These are phyloP conservation scores for Heteromurus nitidus DNA, from an alignment of 2,888 invertebrate species.

Conservation along the genomic window DNA sequence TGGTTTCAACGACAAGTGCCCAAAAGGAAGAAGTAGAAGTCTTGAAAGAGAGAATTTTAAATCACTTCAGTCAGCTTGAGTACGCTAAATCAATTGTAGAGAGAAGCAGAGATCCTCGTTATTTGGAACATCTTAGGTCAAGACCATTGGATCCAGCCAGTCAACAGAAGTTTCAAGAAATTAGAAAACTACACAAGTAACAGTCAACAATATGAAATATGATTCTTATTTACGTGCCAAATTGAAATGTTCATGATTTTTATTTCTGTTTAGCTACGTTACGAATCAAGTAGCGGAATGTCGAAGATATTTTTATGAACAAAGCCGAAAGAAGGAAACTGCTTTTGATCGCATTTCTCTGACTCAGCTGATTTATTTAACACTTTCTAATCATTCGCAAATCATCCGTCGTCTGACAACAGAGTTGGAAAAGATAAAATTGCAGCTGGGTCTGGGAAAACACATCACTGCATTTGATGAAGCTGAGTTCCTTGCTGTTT, in stretches of 20 bases:
- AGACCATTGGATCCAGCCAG: constrained; percentile 63
- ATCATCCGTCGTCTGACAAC: constrained; percentile 44
- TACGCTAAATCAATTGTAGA: constrained; percentile 75
- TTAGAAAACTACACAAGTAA: constrained; percentile 60
- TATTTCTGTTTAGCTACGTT: constrained; percentile 48
- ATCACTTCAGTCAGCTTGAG: constrained; percentile 75
- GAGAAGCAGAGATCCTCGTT: constrained; percentile 75
- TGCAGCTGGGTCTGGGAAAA: constrained; percentile 39
- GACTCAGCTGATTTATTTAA: constrained; percentile 59
- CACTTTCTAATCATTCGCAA: constrained; percentile 63
- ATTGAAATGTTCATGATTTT: not conserved
- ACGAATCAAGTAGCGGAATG: constrained; percentile 58
- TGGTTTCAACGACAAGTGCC: constrained; percentile 80
- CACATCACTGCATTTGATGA: constrained; percentile 27
- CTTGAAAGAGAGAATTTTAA: constrained; percentile 78
- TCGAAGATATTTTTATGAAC: constrained; percentile 55
- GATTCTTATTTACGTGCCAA: not conserved
- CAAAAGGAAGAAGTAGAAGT: constrained; percentile 80
- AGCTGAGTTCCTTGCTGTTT: constrained; percentile 35
- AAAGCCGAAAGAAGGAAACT: constrained; percentile 44
- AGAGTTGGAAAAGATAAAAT: constrained; percentile 51
- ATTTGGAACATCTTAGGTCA: constrained; percentile 61
- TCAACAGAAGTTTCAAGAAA: constrained; percentile 55
- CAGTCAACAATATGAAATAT: not conserved
- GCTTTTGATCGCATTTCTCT: constrained; percentile 33